phyloP scores from a whole-genome alignment of 2,888 invertebrate species.

The Noctua pronuba region DNA sequence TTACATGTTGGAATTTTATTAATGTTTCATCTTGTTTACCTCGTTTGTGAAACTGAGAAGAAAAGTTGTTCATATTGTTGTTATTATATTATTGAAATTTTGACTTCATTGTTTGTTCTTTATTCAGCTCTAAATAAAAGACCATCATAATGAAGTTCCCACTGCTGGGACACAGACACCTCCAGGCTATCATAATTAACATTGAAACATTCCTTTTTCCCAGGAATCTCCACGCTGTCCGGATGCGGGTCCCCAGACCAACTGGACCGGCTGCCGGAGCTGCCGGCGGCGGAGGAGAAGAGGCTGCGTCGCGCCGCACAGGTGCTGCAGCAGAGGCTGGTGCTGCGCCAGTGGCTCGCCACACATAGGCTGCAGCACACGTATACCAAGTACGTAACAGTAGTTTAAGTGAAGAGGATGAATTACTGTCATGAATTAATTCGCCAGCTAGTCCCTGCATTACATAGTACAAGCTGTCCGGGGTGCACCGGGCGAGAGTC shows the following conservation, averaged over 20 bases:
- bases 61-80: not conserved
- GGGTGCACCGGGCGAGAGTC: not conserved
- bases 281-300: slow-evolving; percentile 96
- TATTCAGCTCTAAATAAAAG: not conserved
- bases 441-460: not conserved
- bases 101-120: too few species aligned
- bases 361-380: slow-evolving; percentile 93
- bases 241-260: slow-evolving; percentile 95
- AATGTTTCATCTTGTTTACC: slow-evolving; percentile 15
- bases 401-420: not conserved
- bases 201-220: slow-evolving; percentile 35
- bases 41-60: not conserved
- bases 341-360: slow-evolving; percentile 96
- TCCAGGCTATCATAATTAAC: not conserved
- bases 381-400: slow-evolving; percentile 91
- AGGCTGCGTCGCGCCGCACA: slow-evolving; percentile 95
- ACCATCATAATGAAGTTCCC: not conserved
- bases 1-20: slow-evolving; percentile 30
- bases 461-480: not conserved
- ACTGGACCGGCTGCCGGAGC: slow-evolving; percentile 93
- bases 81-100: not conserved
- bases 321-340: slow-evolving; percentile 95
- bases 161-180: not conserved
- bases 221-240: slow-evolving; percentile 96
- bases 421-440: not conserved